Evolutionary conservation across 2,888 invertebrate species (phyloP).

Genomic region (Eurytoma adleriae): DNA sequence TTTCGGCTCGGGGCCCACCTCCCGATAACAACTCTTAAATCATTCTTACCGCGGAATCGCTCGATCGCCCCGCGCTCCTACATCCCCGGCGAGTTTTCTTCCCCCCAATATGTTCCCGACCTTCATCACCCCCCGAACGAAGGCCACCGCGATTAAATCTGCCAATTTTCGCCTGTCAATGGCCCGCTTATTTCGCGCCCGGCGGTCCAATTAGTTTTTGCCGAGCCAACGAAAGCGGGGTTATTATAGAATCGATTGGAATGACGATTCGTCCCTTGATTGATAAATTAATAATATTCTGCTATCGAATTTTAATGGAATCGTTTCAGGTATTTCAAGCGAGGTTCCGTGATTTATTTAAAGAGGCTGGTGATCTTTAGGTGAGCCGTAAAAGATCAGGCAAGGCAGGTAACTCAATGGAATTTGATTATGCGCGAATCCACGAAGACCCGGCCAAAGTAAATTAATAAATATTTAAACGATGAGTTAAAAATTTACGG

Average conservation of each 20-base stretch:
- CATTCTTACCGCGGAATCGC: slow-evolving; percentile 58
- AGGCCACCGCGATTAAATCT: slow-evolving; percentile 30
- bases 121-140: background rate
- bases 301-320: too few species aligned
- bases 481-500: slow-evolving; percentile 17
- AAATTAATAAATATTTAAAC: slow-evolving; percentile 23
- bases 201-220: slow-evolving; percentile 8
- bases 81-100: slow-evolving; percentile 11
- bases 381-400: too few species aligned
- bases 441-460: too few species aligned
- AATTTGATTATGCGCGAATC: background rate
- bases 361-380: too few species aligned
- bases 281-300: too few species aligned
- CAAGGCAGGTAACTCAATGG: background rate
- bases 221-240: background rate
- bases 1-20: slow-evolving; percentile 57
- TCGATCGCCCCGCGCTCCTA: background rate
- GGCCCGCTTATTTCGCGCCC: background rate
- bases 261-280: too few species aligned
- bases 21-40: slow-evolving; percentile 69
- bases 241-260: too few species aligned
- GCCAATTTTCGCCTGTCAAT: slow-evolving; percentile 30
- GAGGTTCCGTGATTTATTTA: too few species aligned
- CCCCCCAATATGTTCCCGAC: slow-evolving; percentile 27
- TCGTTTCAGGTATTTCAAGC: too few species aligned